Evolutionary conservation across 30 jellyfish, hydroid and myxozoan genomes (phyloP), one percentile per base, ranked within the genome.

Genomic region (Pelagia noctiluca): DNA sequence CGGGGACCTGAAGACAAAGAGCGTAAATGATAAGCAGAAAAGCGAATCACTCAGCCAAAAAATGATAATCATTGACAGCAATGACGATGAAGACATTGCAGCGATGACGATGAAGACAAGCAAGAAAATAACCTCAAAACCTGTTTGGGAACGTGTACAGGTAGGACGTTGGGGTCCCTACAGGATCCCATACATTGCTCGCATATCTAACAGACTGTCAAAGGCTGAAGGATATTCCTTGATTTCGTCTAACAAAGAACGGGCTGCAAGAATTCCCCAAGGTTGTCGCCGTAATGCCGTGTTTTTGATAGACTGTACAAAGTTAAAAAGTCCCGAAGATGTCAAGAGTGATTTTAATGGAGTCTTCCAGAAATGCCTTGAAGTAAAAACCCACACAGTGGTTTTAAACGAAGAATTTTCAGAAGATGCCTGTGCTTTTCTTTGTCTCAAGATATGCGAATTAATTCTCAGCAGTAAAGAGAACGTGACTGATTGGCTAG

Each of bases 361-460:
- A 16, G 57, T 42, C 12, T 42, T 42, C 57, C 57, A 42, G 57
- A 42, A 42, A 42, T 42, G 57, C 16, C 57, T 42, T 42, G 57
- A 42, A 42, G 57, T 42, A 42, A 42, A 42, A 16, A 42, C 57
- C 57, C 57, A 42, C 57, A 42, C 57, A 16, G 57, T 42, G 16
- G 57, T 5, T 7, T 42, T 42, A 7, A 16, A 42, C 16, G 57
- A 7, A 42, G 16, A n/a, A n/a, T n/a, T n/a, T n/a, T n/a, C n/a
- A n/a, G n/a, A n/a, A 22, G 21, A 60, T 60, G 72, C 72, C 21
- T 60, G 72, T 26, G 35, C 21, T 26, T 60, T 60, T 60, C 72
- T 60, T 5, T 5, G 57, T 16, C 16, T 42, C 12, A 42, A 42
- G 57, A 42, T 42, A 8, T 42, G 57, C 16, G 57, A 42, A 16